A percentile compares a stretch with the other conserved stretches of the same genome.
Conservation (phyloP, 2,797 vertebrate genomes). For the Synanceia verrucosa region DNA sequence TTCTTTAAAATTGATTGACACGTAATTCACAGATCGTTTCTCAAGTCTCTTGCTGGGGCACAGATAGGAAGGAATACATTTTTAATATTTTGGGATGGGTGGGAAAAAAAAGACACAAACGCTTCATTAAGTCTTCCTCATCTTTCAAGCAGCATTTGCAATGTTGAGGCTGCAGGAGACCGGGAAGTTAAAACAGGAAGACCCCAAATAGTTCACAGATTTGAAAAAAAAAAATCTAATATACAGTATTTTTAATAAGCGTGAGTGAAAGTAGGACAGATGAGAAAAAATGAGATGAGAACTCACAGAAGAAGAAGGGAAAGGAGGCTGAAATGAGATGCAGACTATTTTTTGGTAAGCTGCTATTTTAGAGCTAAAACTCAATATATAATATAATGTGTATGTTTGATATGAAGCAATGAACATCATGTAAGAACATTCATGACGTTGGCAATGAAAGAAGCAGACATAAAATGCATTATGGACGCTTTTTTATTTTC, state of each 20-base stretch:
- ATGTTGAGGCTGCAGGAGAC: constrained; percentile 2
- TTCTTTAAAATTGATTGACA: constrained; percentile 27
- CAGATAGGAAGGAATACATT: constrained; percentile 27
- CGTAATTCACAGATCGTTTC: constrained; percentile 4
- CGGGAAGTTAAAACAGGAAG: constrained; percentile 32
- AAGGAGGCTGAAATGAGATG: constrained; percentile 27
- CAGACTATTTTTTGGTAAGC: constrained; percentile 29
- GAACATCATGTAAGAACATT: not conserved
- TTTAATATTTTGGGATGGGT: constrained; percentile 34
- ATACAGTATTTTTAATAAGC: constrained; percentile 34
- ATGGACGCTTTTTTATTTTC: not conserved
- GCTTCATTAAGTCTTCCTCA: constrained; percentile 38
- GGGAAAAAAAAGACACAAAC: not conserved
- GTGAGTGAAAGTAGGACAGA: constrained; percentile 54
- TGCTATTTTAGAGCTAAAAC: constrained; percentile 10
- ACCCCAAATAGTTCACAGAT: constrained; percentile 40
- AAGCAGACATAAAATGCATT: constrained; percentile 14
- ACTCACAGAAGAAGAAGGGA: not conserved
- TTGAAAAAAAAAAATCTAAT: constrained; percentile 26
- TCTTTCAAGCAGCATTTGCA: constrained; percentile 29
- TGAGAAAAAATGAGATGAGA: constrained; percentile 34
- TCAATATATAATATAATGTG: constrained; percentile 21
- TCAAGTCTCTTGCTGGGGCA: not conserved
- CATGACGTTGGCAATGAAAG: constrained; percentile 16
- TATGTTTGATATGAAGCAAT: constrained; percentile 23